A percentile compares a stretch with the other conserved stretches of the same genome.
These are phyloP conservation scores for Polyergus mexicanus DNA, from an alignment of 1,140 invertebrate genomes.

Conservation along the genomic window DNA sequence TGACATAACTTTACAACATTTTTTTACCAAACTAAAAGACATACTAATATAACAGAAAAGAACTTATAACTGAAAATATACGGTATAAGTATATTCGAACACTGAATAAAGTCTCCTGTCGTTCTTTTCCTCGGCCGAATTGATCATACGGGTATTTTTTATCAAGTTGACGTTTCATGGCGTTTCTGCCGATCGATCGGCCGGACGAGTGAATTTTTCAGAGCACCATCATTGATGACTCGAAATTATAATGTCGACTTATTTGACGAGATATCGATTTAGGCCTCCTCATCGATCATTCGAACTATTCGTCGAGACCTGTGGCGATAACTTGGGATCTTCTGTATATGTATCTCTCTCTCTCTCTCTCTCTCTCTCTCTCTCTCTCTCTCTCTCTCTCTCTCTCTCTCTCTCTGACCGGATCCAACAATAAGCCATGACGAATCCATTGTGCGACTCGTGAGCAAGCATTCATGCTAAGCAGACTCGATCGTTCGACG, in stretches of 20 bases:
- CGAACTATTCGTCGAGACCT: conserved; percentile 40
- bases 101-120: neutral
- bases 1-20: neutral
- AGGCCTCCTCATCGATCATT: conserved; percentile 41
- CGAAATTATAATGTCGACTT: conserved; percentile 12
- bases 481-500: conserved; percentile 69
- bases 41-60: neutral
- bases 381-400: conserved; percentile 10
- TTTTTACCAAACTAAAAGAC: conserved; percentile 7
- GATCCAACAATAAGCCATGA: conserved; percentile 72
- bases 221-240: neutral
- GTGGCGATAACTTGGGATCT: conserved; percentile 36
- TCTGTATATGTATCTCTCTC: conserved; percentile 26
- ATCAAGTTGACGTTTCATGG: conserved; percentile 61
- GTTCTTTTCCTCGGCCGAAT: neutral
- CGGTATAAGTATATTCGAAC: neutral
- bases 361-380: conserved; percentile 2
- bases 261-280: conserved; percentile 29
- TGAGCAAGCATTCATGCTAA: conserved; percentile 82
- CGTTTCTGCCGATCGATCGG: conserved; percentile 64
- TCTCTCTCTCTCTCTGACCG: conserved; percentile 52
- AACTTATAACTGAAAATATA: neutral
- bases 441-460: conserved; percentile 79
- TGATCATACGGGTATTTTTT: conserved; percentile 15
- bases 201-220: conserved; percentile 42